phyloP scores from a whole-genome alignment of 2,888 invertebrate genomes.

The Lochmaea crataegi region DNA sequence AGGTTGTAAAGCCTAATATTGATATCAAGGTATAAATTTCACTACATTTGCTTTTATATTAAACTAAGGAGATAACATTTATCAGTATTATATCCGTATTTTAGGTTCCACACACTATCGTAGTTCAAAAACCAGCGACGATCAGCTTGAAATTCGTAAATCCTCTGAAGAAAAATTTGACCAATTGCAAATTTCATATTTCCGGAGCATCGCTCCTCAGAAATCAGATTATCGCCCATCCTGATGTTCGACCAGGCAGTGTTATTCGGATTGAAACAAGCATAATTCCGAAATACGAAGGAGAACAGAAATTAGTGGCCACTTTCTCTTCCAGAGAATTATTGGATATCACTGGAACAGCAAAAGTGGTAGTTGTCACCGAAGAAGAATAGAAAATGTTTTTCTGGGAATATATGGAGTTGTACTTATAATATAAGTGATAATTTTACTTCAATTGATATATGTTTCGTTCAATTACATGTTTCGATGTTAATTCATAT shows the following conservation, averaged over 20 bases:
- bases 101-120: conserved; percentile 68
- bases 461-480: too few species aligned
- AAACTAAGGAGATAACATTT: background rate
- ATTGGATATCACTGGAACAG: conserved; percentile 77
- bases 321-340: conserved; percentile 78
- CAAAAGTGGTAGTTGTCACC: conserved; percentile 68
- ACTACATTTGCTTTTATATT: too few species aligned
- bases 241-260: conserved; percentile 70
- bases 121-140: conserved; percentile 68
- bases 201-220: conserved; percentile 76
- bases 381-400: conserved; percentile 48
- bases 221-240: conserved; percentile 69
- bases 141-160: conserved; percentile 75
- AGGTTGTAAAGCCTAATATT: conserved; percentile 79
- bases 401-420: too few species aligned
- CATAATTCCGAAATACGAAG: conserved; percentile 73
- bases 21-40: conserved; percentile 72
- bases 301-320: conserved; percentile 75
- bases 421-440: too few species aligned
- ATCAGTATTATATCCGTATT: conserved; percentile 13
- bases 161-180: conserved; percentile 74
- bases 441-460: too few species aligned
- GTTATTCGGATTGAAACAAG: conserved; percentile 69
- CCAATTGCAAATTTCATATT: conserved; percentile 76
- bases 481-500: too few species aligned